Evolutionary conservation across 1,140 invertebrate species (phyloP), one percentile per base, ranked within the genome.

Genomic region (Ceratoteleas bidentatus): DNA sequence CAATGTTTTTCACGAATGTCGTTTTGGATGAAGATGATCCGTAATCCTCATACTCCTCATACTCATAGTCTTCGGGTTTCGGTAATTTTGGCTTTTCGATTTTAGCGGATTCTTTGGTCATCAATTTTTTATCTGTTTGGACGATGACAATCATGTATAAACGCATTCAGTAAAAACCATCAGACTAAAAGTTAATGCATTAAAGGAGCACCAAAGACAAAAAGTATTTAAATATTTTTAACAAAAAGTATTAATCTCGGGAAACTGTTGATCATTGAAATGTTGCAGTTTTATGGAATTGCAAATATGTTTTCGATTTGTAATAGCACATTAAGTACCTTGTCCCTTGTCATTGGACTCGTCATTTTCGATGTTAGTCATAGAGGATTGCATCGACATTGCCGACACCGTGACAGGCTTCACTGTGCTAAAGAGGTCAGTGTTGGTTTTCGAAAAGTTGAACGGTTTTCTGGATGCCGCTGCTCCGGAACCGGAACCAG

Each of bases 401-500:
- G 34, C 91, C 89, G 43, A 89, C 50, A 88, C 86, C 58, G 91
- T 90, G 3, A 76, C 70, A 9, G 85, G 78, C 52, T 90, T 85
- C 38, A 87, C 85, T 2, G 79, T 47, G 15, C 88, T 91, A 57
- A 90, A 90, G 5, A 90, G 32, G 24, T 88, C 84, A 8, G 84
- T 54, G 61, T 89, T 85, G 0, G 84, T 77, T 9, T 78, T 79
- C 6, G 81, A 86, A 49, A 91, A 90, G 11, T 88, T 91, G 36
- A 91, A 91, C 4, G 89, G 89, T 68, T 88, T 90, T 15, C 88
- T 82, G 9, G 89, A 88, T 14, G 89, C 85, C 7, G 85, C 70
- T 15, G 87, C 86, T 50, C 90, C 91, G 45, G 93, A 92, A 74
- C 96, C 96, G 9, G 95, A 95, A 10, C 95, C 95, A 34, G 96